These are phyloP conservation scores for Lasioglossum lativentre DNA, from an alignment of 2,888 invertebrate genomes.

Conservation along the genomic window DNA sequence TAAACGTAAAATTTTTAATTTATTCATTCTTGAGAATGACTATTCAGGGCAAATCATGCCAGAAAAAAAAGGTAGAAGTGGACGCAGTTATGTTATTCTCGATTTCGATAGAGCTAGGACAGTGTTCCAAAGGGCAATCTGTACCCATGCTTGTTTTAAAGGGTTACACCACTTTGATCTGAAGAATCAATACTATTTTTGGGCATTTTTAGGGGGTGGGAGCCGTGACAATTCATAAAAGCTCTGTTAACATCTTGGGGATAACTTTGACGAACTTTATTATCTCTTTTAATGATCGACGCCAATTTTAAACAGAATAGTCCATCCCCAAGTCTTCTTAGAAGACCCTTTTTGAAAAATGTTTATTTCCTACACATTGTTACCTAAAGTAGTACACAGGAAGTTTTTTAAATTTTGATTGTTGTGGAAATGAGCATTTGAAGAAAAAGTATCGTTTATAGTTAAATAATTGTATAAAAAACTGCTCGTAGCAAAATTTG, in stretches of 20 bases:
- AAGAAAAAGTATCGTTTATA: neutral
- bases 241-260: neutral
- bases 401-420: neutral
- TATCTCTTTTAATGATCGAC: neutral
- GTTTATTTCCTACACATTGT: neutral
- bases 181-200: neutral
- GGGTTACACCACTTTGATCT: neutral
- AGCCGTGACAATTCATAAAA: neutral
- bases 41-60: neutral
- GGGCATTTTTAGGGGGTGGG: neutral
- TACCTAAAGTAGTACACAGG: neutral
- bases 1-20: conserved; percentile 10
- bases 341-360: neutral
- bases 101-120: neutral
- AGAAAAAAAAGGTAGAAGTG: neutral
- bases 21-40: neutral
- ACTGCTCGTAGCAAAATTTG: neutral
- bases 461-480: neutral
- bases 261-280: neutral
- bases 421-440: conserved; percentile 1
- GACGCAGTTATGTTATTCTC: neutral
- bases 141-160: neutral
- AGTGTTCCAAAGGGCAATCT: neutral
- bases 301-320: neutral
- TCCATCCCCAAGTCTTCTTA: neutral